A percentile compares a stretch with the other conserved stretches of the same genome.
phyloP scores from a whole-genome alignment of 2,797 vertebrate species.

The Falco concolor region DNA sequence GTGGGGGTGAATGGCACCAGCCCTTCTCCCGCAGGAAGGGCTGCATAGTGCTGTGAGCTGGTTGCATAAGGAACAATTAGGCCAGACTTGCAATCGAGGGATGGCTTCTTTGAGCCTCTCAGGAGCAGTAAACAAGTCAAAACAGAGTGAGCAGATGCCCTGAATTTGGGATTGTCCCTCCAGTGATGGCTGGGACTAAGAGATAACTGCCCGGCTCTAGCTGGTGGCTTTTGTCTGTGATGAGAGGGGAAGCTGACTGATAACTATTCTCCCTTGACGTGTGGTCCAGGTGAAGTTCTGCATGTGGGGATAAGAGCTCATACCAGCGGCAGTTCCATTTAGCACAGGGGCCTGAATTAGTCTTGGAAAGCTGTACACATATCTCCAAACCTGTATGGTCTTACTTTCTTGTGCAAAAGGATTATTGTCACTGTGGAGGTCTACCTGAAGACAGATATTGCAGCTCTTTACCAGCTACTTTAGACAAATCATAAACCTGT shows the following conservation, averaged over 20 bases:
- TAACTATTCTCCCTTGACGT: background rate
- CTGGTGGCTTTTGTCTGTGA: background rate
- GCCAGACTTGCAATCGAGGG: background rate
- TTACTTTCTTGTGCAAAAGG: background rate
- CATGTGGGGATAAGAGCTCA: background rate
- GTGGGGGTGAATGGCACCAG: background rate
- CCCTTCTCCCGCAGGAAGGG: background rate
- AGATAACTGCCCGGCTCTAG: background rate
- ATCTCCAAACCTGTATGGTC: background rate
- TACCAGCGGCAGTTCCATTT: background rate
- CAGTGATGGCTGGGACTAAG: background rate
- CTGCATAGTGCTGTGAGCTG: background rate
- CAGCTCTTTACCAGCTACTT: background rate
- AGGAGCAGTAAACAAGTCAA: background rate
- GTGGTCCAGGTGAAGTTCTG: background rate
- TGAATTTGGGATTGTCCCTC: background rate
- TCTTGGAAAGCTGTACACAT: background rate
- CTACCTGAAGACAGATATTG: background rate
- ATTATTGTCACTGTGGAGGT: background rate
- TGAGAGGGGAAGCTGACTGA: background rate
- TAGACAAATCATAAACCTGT: background rate
- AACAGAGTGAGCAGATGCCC: background rate
- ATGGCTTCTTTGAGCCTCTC: background rate
- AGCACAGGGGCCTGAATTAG: background rate
- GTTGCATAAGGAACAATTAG: background rate